Percentiles rank a stretch among this genome's conserved stretches.
Conservation (phyloP, 2,113 vertebrate species). For the Butastur rufipennis region DNA sequence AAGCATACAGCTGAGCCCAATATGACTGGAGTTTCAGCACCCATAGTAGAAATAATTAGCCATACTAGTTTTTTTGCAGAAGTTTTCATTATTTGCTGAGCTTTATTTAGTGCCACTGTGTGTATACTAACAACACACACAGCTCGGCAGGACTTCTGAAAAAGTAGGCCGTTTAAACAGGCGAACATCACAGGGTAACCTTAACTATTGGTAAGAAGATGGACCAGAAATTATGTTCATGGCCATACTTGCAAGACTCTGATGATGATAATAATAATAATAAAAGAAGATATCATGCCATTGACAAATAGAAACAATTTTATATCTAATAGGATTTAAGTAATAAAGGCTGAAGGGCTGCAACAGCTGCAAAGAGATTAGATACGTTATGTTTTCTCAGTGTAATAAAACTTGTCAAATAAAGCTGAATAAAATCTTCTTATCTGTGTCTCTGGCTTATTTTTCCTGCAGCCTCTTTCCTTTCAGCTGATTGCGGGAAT, state of each 20-base stretch:
- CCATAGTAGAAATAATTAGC: conserved; percentile 11
- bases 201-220: conserved; percentile 47
- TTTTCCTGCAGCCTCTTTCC: conserved; percentile 59
- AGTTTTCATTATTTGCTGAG: neutral
- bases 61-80: neutral
- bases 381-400: conserved; percentile 57
- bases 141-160: conserved; percentile 18
- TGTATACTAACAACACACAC: neutral
- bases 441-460: conserved; percentile 56
- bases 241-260: neutral
- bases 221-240: conserved; percentile 31
- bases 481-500: conserved; percentile 43
- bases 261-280: conserved; percentile 42
- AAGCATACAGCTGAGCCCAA: neutral
- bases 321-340: conserved; percentile 67
- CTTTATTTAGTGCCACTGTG: neutral
- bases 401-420: conserved; percentile 71
- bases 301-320: conserved; percentile 68
- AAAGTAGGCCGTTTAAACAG: conserved; percentile 33
- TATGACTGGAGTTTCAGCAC: neutral
- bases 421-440: conserved; percentile 69
- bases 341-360: conserved; percentile 66
- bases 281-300: conserved; percentile 49
- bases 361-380: conserved; percentile 67
- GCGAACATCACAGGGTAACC: neutral